These are phyloP conservation scores for Morelia viridis DNA, from an alignment of 2,797 vertebrate species.

Conservation along the genomic window DNA sequence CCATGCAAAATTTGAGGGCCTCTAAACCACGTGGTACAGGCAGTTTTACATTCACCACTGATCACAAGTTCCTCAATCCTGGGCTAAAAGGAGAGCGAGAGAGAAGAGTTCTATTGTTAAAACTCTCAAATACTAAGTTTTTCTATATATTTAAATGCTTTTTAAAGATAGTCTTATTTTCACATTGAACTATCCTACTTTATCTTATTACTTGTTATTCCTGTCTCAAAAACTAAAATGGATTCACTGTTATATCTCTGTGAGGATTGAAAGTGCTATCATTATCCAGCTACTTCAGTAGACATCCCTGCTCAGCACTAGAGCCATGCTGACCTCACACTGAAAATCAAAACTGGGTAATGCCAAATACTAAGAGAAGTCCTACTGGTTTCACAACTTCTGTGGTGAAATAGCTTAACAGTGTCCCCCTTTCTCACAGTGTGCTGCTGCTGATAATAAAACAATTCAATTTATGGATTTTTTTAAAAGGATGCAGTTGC, in stretches of 20 bases:
- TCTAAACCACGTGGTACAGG: not conserved
- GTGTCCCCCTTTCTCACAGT: conserved; percentile 8
- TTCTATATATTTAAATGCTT: conserved; percentile 35
- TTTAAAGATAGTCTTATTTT: conserved; percentile 33
- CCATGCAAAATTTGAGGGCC: not conserved
- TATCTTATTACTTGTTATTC: conserved; percentile 28
- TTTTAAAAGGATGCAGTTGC: not conserved
- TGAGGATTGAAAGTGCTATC: conserved; percentile 39
- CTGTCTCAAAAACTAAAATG: conserved; percentile 19
- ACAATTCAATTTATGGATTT: not conserved
- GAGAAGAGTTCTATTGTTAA: not conserved
- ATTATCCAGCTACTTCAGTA: conserved; percentile 41
- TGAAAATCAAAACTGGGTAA: conserved; percentile 32
- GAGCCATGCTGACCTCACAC: not conserved
- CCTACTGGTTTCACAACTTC: conserved; percentile 37
- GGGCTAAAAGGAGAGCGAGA: not conserved
- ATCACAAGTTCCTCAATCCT: not conserved
- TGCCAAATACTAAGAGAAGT: conserved; percentile 40
- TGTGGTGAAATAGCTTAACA: conserved; percentile 26
- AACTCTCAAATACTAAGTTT: not conserved
- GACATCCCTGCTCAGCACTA: conserved; percentile 18
- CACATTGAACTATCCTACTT: conserved; percentile 36
- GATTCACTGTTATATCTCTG: conserved; percentile 49
- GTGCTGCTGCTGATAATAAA: conserved; percentile 37
- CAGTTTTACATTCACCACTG: not conserved